Base-by-base conservation (phyloP, 2,888 invertebrate genomes). In the Drosophila nr. perissopoda region DNA sequence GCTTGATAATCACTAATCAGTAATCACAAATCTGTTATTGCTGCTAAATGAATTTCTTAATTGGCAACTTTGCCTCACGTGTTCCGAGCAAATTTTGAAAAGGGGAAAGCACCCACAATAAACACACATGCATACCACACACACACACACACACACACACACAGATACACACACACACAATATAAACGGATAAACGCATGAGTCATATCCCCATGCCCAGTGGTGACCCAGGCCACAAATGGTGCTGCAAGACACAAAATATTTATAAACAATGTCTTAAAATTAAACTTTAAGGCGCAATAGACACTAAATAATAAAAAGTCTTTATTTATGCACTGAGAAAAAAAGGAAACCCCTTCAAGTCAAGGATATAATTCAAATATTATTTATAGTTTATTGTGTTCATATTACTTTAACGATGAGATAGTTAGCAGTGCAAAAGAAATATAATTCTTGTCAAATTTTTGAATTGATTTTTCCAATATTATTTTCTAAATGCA, bases 181-280 rank as follows among this genome's bases (percentile, higher is more conserved):
- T 21, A 33, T 11, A 33, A 3, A 33, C 10, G 10, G 18, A n/a
- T 57, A 31, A 10, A 31, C 21, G 11, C 27, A 27, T 57, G 63
- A 63, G 4, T 63, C 63, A 63, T 25, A 53, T 18, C 16, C 34
- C 21, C 46, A 25, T 46, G 21, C 7, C 16, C 21, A 33, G 21
- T 25, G 38, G 42, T 38, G 66, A 46, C 63, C 63, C 53, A 54
- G 13, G 66, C 46, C 63, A 63, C 52, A 48, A 27, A 38, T 10
- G 34, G 59, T 64, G 63, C 56, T 51, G 57, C 31, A 51, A 54
- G 52, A 65, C 63, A 54, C 53, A 61, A 66, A 75, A 75, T 73
- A 78, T 79, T 79, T 76, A 70, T 79, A 79, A 76, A 70, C 78
- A 78, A 72, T 72, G 58, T 70, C 62, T 71, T 67, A 51, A 59